Percentiles rank a stretch among this genome's conserved stretches.
Evolutionary conservation across 2,113 vertebrate species (phyloP).

Genomic region (Hippocampus abdominalis): DNA sequence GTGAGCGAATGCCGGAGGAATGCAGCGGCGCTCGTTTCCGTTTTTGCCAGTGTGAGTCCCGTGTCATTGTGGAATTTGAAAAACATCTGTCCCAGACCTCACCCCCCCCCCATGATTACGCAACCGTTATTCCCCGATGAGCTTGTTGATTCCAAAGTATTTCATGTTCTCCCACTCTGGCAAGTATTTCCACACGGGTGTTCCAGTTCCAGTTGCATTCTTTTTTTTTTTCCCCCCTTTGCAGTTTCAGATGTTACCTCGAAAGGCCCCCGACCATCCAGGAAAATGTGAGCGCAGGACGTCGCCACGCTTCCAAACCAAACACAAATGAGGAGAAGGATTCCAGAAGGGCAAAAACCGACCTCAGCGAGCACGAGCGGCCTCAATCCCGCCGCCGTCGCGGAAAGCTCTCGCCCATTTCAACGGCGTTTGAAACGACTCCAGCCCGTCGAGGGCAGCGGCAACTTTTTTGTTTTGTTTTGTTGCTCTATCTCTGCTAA

Average conservation of each 20-base stretch:
- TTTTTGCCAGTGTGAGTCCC: neutral
- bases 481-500: neutral
- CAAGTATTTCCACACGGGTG: neutral
- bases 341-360: constrained; percentile 16
- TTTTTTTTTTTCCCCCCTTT: neutral
- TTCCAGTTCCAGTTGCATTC: neutral
- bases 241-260: neutral
- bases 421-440: neutral
- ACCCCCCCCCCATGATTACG: neutral
- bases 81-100: neutral
- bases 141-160: neutral
- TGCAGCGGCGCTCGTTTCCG: no score
- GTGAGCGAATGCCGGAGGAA: no score
- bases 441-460: neutral
- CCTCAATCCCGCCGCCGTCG: neutral
- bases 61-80: neutral
- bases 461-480: neutral
- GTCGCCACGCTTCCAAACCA: neutral
- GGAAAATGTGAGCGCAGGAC: constrained; percentile 19
- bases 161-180: neutral
- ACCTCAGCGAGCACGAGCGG: constrained; percentile 11
- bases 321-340: neutral
- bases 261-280: constrained; percentile 8
- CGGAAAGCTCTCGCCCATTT: constrained; percentile 4
- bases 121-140: neutral